phyloP scores from a whole-genome alignment of 2,888 invertebrate genomes.

The Drosophila vallismaia region DNA sequence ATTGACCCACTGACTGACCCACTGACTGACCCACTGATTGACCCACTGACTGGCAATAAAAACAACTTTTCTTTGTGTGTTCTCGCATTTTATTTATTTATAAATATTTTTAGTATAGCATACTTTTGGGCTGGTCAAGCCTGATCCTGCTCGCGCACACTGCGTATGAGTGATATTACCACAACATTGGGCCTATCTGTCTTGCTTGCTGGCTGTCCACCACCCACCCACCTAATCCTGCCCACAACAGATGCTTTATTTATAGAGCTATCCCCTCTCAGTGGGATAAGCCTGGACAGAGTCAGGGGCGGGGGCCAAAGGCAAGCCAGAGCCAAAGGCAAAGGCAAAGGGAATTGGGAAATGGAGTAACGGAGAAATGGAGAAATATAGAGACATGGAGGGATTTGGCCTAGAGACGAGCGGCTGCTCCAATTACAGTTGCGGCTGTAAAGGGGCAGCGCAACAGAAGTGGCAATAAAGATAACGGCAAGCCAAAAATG shows the following conservation, averaged over 20 bases:
- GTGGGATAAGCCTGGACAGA: constrained; percentile 21
- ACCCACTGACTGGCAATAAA: not conserved
- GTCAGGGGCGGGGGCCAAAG: no score
- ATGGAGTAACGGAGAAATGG: not conserved
- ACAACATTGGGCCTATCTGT: constrained; percentile 15
- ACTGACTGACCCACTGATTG: not conserved
- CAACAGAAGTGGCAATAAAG: constrained; percentile 64
- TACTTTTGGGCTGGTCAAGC: constrained; percentile 39
- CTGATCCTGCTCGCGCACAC: constrained; percentile 24
- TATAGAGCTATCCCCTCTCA: constrained; percentile 18
- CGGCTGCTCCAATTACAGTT: constrained; percentile 38
- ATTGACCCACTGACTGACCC: not conserved
- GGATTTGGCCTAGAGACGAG: constrained; percentile 23
- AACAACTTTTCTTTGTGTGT: not conserved
- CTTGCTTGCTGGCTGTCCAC: constrained; percentile 9
- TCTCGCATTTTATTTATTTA: not conserved
- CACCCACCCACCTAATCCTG: constrained; percentile 12
- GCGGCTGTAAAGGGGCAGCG: constrained; percentile 49
- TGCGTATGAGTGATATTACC: constrained; percentile 39
- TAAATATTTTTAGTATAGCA: constrained; percentile 23
- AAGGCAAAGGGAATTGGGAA: not conserved
- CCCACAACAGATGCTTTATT: constrained; percentile 37
- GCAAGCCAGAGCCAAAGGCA: not conserved
- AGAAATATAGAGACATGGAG: not conserved
- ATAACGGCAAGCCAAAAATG: constrained; percentile 58